phyloP scores from a whole-genome alignment of 2,797 vertebrate species.

The Leptodactylus fallax region DNA sequence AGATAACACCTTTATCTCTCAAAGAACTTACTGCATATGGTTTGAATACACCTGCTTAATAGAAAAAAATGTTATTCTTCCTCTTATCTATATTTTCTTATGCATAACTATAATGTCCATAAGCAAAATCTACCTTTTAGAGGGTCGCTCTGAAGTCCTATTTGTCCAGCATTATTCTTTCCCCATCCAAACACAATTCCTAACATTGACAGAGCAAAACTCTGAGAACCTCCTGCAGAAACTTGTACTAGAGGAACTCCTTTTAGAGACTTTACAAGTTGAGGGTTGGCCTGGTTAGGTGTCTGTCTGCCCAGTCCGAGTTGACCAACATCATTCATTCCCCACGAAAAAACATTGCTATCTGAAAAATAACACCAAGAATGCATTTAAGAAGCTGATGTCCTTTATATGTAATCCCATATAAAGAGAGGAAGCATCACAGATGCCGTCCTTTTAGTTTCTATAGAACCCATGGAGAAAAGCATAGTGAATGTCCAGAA shows the following conservation, averaged over 20 bases:
- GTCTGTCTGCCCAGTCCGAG: constrained; percentile 57
- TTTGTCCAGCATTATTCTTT: constrained; percentile 62
- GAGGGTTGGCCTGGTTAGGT: constrained; percentile 2
- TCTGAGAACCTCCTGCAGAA: constrained; percentile 65
- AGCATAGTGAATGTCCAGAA: too few species aligned
- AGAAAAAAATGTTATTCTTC: neutral
- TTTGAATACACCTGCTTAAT: constrained; percentile 75
- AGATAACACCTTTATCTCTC: constrained; percentile 71
- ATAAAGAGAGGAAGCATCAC: too few species aligned
- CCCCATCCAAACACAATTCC: constrained; percentile 67
- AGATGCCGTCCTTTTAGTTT: neutral
- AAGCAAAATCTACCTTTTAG: constrained; percentile 44
- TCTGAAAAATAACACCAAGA: constrained; percentile 47
- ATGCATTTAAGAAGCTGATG: neutral
- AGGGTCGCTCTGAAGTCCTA: constrained; percentile 54
- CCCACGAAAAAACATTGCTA: constrained; percentile 66
- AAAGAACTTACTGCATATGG: constrained; percentile 75
- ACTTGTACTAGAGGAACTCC: constrained; percentile 67
- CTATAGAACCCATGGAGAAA: too few species aligned
- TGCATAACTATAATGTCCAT: neutral
- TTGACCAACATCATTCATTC: constrained; percentile 64
- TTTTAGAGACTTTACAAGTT: constrained; percentile 47
- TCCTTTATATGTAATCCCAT: neutral
- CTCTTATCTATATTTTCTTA: neutral
- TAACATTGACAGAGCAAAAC: constrained; percentile 65